A percentile compares a stretch with the other conserved stretches of the same genome.
Conservation (phyloP, 2,888 invertebrate species). For the Heliconius cydno region DNA sequence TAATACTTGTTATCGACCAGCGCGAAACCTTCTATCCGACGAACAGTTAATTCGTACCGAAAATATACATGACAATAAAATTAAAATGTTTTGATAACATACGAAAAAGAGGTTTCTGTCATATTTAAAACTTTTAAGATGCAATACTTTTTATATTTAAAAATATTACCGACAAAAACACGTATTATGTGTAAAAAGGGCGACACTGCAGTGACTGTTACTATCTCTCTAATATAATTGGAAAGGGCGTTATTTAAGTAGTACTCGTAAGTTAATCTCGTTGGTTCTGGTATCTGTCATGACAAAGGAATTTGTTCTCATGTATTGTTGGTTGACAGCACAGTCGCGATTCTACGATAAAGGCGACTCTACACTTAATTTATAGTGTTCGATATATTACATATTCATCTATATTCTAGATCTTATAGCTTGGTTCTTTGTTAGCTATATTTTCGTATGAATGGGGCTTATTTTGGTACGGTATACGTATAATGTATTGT, state of each 20-base stretch:
- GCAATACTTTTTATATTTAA: not conserved
- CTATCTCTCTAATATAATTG: constrained; percentile 44
- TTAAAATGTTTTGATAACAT: not conserved
- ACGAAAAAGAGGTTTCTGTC: not conserved
- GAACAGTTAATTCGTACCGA: not conserved
- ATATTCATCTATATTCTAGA: not conserved
- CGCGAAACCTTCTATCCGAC: not conserved
- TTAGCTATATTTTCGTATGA: not conserved
- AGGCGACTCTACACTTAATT: constrained; percentile 11
- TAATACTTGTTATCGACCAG: not conserved
- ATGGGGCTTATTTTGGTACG: not conserved
- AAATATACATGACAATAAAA: not conserved
- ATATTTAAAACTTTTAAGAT: not conserved
- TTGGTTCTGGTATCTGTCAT: constrained; percentile 65
- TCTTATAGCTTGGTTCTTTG: not conserved
- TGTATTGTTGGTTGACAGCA: constrained; percentile 65
- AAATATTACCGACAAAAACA: not conserved
- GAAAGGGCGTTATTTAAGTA: constrained; percentile 58
- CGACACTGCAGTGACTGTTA: not conserved
- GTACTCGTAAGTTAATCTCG: constrained; percentile 57
- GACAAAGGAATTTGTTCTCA: constrained; percentile 68
- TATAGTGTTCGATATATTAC: not conserved
- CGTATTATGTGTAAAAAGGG: not conserved
- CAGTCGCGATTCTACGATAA: constrained; percentile 70
- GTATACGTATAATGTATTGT: not conserved